These are phyloP conservation scores for Diadumene lineata DNA, from an alignment of 92 coral and sea anemone genomes.

Conservation along the genomic window DNA sequence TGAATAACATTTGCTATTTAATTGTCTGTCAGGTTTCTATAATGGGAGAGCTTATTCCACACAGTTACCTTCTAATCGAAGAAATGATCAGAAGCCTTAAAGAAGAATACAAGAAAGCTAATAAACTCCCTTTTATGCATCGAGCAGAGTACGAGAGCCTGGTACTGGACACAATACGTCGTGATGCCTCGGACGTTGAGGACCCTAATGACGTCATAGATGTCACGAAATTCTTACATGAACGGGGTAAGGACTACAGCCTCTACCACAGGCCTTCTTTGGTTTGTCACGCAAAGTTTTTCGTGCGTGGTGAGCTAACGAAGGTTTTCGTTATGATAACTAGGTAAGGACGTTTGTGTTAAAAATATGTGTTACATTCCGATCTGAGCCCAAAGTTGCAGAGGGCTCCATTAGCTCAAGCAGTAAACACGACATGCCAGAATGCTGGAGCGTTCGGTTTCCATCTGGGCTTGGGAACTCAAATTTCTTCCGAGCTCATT, in stretches of 20 bases:
- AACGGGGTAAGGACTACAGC: constrained; percentile 87
- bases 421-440: no score
- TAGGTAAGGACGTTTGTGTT: no score
- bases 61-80: constrained; percentile 71
- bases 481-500: no score
- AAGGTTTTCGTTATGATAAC: no score
- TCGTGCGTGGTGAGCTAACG: no score
- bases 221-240: constrained; percentile 85
- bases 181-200: constrained; percentile 66
- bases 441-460: no score
- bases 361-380: no score
- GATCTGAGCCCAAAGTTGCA: no score
- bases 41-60: constrained; percentile 95
- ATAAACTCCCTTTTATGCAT: constrained; percentile 76
- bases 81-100: constrained; percentile 60
- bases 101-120: constrained; percentile 47
- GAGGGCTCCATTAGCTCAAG: no score
- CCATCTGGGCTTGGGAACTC: no score
- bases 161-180: constrained; percentile 75
- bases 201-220: constrained; percentile 81
- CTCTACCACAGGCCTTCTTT: no score
- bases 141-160: constrained; percentile 81
- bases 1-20: neutral
- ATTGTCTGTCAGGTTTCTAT: constrained; percentile 48
- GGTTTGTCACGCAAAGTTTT: no score